These are phyloP conservation scores for Itoplectis maculator DNA, from an alignment of 2,888 invertebrate species.

Conservation along the genomic window DNA sequence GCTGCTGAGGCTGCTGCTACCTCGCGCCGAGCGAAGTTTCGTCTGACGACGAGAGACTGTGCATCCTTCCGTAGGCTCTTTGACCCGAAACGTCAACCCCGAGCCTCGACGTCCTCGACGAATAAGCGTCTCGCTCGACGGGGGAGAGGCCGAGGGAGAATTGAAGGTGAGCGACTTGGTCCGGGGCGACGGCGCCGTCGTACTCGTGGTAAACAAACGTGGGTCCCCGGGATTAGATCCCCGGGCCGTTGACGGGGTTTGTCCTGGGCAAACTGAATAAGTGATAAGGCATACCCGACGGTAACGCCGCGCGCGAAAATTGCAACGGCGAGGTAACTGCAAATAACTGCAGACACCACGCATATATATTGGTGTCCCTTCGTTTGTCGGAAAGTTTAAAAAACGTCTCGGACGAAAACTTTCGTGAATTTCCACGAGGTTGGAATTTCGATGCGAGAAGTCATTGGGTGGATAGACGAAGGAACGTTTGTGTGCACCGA, in stretches of 20 bases:
- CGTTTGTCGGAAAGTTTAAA: neutral
- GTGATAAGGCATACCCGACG: constrained; percentile 1
- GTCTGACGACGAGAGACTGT: constrained; percentile 5
- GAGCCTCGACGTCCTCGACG: constrained; percentile 33
- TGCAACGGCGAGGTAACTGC: neutral
- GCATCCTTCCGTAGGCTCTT: constrained; percentile 21
- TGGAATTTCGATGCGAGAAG: no score
- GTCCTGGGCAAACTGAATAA: constrained; percentile 2
- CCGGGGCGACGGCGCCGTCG: neutral
- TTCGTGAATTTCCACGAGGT: no score
- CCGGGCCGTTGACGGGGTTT: constrained; percentile 5
- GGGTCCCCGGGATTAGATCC: constrained; percentile 10
- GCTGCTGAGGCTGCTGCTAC: no score
- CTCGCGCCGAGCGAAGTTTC: constrained; percentile 12
- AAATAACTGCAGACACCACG: neutral
- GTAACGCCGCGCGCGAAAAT: neutral
- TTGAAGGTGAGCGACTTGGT: constrained; percentile 9
- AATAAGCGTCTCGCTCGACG: neutral
- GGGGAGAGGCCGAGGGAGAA: constrained; percentile 19
- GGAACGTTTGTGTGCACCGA: neutral
- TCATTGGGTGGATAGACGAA: no score
- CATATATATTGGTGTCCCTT: no score
- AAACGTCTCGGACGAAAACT: neutral
- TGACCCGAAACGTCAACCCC: constrained; percentile 48
- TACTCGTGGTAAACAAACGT: constrained; percentile 33